Percentiles rank a stretch among this genome's conserved stretches.
phyloP scores from a whole-genome alignment of 2,797 vertebrate genomes.

The Botia almorhae region DNA sequence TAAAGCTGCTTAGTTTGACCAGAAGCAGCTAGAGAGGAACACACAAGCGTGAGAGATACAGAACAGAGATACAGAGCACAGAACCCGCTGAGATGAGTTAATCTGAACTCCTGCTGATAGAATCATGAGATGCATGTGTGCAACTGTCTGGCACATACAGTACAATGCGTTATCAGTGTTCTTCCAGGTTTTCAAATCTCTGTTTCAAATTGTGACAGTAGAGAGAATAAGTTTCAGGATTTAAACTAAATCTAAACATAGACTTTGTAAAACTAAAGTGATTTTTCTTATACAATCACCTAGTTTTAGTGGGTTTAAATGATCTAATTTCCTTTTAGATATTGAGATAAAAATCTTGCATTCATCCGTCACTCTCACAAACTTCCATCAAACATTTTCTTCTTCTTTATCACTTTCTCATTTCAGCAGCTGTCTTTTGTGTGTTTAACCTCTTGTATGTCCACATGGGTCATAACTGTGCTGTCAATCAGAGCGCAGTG shows the following conservation, averaged over 20 bases:
- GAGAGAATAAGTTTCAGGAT: too few relatives aligned
- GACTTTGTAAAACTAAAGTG: too few relatives aligned
- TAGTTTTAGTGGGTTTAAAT: too few relatives aligned
- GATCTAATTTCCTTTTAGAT: too few relatives aligned
- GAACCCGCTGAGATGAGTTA: not conserved
- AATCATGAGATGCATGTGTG: not conserved
- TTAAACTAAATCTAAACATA: too few relatives aligned
- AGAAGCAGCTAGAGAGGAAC: conserved; percentile 1
- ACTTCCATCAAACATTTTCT: not conserved
- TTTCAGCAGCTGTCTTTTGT: conserved; percentile 30
- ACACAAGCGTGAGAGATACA: not conserved
- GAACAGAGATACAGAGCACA: too few relatives aligned
- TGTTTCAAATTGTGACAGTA: too few relatives aligned
- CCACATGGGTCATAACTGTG: conserved; percentile 7
- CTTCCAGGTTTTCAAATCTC: too few relatives aligned
- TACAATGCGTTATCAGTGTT: too few relatives aligned
- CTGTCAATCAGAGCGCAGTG: conserved; percentile 11
- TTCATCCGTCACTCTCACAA: not conserved
- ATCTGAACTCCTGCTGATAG: conserved; percentile 9
- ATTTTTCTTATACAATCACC: too few relatives aligned
- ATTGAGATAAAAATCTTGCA: too few relatives aligned
- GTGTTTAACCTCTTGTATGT: conserved; percentile 19
- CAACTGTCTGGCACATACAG: not conserved
- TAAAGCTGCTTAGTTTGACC: conserved; percentile 14
- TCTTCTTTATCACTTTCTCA: not conserved